Evolutionary conservation across 1,140 invertebrate genomes (phyloP).

Genomic region (Rhagoletis pomonella): DNA sequence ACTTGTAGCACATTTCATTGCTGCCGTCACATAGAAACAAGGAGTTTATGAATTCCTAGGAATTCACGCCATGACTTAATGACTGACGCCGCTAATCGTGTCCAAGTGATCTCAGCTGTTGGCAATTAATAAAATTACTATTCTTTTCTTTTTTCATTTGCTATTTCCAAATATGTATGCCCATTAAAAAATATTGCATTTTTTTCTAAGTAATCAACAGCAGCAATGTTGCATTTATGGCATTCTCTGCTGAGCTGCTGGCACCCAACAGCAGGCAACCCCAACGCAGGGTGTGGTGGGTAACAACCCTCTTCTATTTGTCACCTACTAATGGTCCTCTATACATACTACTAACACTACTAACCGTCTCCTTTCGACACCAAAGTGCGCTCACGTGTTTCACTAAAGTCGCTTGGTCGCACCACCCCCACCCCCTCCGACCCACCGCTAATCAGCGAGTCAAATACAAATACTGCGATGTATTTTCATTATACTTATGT

Average conservation of each 20-base stretch:
- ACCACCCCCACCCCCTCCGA: neutral
- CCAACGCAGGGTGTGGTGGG: neutral
- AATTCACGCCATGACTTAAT: neutral
- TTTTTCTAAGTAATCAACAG: neutral
- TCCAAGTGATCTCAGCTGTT: neutral
- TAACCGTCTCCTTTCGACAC: neutral
- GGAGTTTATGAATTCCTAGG: neutral
- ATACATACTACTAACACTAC: no score
- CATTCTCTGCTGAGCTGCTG: neutral
- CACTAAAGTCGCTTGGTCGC: neutral
- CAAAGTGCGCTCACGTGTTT: constrained; percentile 33
- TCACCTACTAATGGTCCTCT: no score
- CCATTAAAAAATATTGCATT: neutral
- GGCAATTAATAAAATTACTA: neutral
- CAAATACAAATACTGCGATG: neutral
- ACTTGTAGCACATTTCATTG: no score
- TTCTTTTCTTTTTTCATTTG: neutral
- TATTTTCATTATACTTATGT: neutral
- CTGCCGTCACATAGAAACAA: neutral
- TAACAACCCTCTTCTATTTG: no score
- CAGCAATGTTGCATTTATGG: constrained; percentile 13
- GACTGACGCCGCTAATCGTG: neutral
- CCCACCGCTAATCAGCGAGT: neutral
- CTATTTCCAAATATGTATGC: neutral
- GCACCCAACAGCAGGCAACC: neutral